These are phyloP conservation scores for Dendrocopos noguchii DNA, from an alignment of 2,113 vertebrate species.

Conservation along the genomic window DNA sequence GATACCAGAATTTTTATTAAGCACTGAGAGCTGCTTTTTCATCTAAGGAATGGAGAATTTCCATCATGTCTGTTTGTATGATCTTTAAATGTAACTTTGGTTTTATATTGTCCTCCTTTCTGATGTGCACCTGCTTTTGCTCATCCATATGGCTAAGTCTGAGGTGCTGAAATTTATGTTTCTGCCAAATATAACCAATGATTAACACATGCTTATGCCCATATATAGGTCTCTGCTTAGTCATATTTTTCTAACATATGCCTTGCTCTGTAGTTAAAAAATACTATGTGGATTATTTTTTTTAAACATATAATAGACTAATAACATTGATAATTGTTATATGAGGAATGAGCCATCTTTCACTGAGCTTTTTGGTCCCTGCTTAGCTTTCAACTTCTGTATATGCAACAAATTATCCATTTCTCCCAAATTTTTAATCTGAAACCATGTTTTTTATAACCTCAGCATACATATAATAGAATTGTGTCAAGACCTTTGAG, in stretches of 20 bases:
- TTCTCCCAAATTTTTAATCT: background rate
- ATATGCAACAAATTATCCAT: background rate
- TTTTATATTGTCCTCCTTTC: background rate
- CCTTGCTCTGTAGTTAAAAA: constrained; percentile 1
- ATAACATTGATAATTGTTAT: background rate
- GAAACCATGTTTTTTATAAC: background rate
- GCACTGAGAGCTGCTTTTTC: background rate
- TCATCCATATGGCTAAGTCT: background rate
- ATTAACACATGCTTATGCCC: constrained; percentile 1
- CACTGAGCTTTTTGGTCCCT: background rate
- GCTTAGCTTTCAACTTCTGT: background rate
- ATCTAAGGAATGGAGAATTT: background rate
- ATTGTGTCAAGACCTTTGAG: background rate
- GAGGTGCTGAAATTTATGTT: background rate
- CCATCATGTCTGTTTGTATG: background rate
- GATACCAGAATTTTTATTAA: background rate
- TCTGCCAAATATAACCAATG: constrained; percentile 4
- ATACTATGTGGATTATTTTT: background rate
- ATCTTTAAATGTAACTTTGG: background rate
- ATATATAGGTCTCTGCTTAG: constrained; percentile 15
- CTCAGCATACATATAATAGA: background rate
- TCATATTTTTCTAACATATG: constrained; percentile 33
- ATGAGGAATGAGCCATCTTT: background rate
- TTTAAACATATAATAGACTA: background rate
- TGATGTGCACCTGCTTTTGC: background rate